Conservation (phyloP, 2,888 invertebrate species). For the Magallana nippona region DNA sequence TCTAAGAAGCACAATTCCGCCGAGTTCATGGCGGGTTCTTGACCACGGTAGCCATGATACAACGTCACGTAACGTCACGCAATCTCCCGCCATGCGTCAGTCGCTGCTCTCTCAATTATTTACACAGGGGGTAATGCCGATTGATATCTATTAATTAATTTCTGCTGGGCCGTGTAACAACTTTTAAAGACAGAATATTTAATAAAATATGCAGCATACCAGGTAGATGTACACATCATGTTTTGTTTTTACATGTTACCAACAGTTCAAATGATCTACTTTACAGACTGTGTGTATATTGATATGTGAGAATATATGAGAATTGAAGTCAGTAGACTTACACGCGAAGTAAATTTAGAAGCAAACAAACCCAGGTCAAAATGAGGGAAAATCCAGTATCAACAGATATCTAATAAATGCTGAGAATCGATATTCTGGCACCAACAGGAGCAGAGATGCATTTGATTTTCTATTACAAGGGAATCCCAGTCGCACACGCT, state of each 20-base stretch:
- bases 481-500: not conserved
- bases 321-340: not conserved
- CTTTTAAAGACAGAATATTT: no score
- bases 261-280: no score
- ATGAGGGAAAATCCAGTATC: slow-evolving; percentile 14
- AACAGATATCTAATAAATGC: slow-evolving; percentile 31
- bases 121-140: not conserved
- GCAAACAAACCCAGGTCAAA: slow-evolving; percentile 1
- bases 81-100: no score
- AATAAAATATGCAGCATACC: no score
- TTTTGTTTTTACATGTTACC: no score
- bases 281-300: no score
- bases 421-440: slow-evolving; percentile 15
- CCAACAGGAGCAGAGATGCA: not conserved
- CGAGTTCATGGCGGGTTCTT: not conserved
- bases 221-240: no score
- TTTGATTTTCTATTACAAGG: slow-evolving; percentile 4
- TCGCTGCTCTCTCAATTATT: not conserved
- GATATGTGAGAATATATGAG: no score
- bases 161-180: no score
- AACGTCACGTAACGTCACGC: no score
- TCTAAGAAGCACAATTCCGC: not conserved
- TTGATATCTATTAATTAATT: not conserved
- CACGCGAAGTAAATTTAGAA: not conserved
- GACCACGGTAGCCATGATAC: not conserved